Base-by-base conservation (phyloP, 2,888 invertebrate species). In the Melieria crassipennis region DNA sequence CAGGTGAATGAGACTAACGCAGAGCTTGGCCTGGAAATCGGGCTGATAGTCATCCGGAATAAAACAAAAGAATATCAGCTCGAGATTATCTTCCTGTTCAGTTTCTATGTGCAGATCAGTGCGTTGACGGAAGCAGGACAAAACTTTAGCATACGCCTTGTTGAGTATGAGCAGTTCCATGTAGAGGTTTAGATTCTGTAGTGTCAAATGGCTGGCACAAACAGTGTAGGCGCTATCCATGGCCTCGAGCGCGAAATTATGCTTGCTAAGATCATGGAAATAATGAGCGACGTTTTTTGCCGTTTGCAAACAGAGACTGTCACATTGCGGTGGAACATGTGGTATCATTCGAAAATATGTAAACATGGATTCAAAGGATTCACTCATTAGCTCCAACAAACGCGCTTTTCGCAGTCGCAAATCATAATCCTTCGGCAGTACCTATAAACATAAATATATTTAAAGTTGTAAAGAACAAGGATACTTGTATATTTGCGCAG, bases 101-200 rank as follows among this genome's bases (percentile, higher is more conserved):
- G n/a, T n/a, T n/a, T n/a, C n/a, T n/a, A n/a, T n/a, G n/a, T n/a
- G n/a, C n/a, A n/a, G n/a, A n/a, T n/a, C n/a, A n/a, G n/a, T n/a
- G n/a, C n/a, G n/a, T n/a, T n/a, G n/a, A n/a, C n/a, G n/a, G n/a
- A n/a, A n/a, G n/a, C n/a, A n/a, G n/a, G n/a, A n/a, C n/a, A n/a
- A n/a, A n/a, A n/a, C n/a, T n/a, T n/a, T n/a, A n/a, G n/a, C n/a
- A 84, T 91, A 96, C 76, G 91, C 89, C 80, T 92, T 92, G 69
- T 91, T 89, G 4, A 90, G 85, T 69, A 97, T 90, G 7, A 95
- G 88, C 46, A 97, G 86, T 84, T 97, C 97, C 52, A 96, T 87
- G 83, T 94, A 92, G 71, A 96, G 90, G 85, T 97, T 97, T 5
- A 94, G 90, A 82, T 97, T 93, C 87, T 92, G 91, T 30, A 91